Base-by-base conservation (phyloP, 2,113 vertebrate genomes). In the Sphaerodactylus townsendi region DNA sequence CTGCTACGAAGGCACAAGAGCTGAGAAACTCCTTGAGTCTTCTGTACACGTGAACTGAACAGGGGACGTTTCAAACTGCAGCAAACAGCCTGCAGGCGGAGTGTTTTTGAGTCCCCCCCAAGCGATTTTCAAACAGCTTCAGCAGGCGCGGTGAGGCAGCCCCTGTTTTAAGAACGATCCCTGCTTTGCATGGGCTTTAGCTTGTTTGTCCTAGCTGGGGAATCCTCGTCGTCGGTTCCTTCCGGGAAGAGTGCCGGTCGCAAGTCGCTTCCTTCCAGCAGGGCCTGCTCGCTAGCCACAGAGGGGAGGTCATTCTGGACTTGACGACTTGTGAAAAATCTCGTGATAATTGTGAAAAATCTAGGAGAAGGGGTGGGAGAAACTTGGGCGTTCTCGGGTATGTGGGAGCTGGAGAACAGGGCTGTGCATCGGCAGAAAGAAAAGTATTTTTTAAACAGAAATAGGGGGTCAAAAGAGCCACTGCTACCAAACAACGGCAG, bases 131-230 rank as follows among this genome's bases (percentile, higher is more conserved):
- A 28, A 21, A 41, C 8, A 44, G 8, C 25, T 30, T 28, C 70
- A 73, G 37, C 2, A 11, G 37, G 5, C 41, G 4, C 5, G 1
- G 30, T 4, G 41, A 21, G 68, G 23, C 23, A 19, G 19, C 41
- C 11, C 2, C 23, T 15, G 2, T 1, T 13, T 1, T 25, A 15
- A 3, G 17, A 35, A n/a, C n/a, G n/a, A n/a, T n/a, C n/a, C n/a
- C 68, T 6, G 5, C 35, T 5, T 33, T 5, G 65, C 30, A 3
- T 39, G 68, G 6, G 14, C 7, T 69, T 69, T 85, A 62, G 50
- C 30, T 25, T 41, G 70, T 68, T 66, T 33, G 3, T 50, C n/a
- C 19, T 44, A 4, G 44, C 44, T 48, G 25, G 8, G 23, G 72
- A 73, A 50, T 13, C 1, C 28, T 44, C 4, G 44, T 14, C 8